These are phyloP conservation scores for Epinotia ramella DNA, from an alignment of 2,888 invertebrate species.

Conservation along the genomic window DNA sequence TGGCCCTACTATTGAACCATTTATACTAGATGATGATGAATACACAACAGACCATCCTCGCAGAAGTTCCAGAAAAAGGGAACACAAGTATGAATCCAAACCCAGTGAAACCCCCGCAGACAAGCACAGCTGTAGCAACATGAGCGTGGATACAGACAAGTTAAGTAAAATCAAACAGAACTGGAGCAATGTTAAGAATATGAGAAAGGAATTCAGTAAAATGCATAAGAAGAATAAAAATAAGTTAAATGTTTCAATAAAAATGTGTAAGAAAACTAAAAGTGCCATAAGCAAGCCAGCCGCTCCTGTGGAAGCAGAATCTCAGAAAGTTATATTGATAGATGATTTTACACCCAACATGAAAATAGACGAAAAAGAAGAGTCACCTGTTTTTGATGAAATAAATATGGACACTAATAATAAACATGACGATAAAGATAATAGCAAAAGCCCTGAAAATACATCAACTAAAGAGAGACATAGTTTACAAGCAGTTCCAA, in stretches of 20 bases:
- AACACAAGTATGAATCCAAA: constrained; percentile 55
- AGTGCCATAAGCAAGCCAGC: constrained; percentile 52
- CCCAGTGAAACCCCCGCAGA: constrained; percentile 53
- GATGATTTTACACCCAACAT: constrained; percentile 66
- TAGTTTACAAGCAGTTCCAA: not conserved
- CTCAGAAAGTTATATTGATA: constrained; percentile 54
- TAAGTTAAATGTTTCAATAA: constrained; percentile 79
- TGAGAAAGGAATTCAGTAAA: constrained; percentile 79
- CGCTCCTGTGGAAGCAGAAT: constrained; percentile 30
- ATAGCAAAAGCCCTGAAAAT: constrained; percentile 1
- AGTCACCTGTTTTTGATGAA: constrained; percentile 2
- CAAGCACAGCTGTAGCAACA: constrained; percentile 60
- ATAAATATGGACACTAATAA: constrained; percentile 19
- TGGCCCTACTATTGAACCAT: constrained; percentile 67
- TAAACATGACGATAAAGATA: not conserved
- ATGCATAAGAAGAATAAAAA: constrained; percentile 70
- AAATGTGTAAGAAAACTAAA: constrained; percentile 73
- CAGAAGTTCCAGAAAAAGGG: constrained; percentile 72
- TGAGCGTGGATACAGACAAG: constrained; percentile 60
- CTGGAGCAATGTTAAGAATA: constrained; percentile 78
- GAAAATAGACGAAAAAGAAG: constrained; percentile 18
- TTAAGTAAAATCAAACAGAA: constrained; percentile 64
- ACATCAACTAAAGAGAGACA: not conserved
- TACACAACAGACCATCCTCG: constrained; percentile 68
- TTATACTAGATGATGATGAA: constrained; percentile 62